Evolutionary conservation across 2,888 invertebrate genomes (phyloP).

Genomic region (Aleiodes testaceus): DNA sequence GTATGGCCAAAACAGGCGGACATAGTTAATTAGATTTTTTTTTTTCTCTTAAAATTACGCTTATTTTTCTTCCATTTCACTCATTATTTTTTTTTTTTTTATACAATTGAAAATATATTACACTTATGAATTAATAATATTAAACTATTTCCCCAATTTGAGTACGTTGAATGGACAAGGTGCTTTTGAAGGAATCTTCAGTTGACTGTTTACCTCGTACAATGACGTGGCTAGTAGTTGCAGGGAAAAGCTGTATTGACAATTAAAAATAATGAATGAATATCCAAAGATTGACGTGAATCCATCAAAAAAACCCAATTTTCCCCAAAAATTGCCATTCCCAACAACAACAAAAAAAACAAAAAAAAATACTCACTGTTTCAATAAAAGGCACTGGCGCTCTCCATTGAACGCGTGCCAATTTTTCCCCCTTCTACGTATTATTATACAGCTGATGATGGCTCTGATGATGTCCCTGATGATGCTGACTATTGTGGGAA

Average conservation of each 20-base stretch:
- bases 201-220: constrained; percentile 53
- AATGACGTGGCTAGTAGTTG: constrained; percentile 56
- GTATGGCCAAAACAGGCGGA: too few species aligned
- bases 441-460: constrained; percentile 70
- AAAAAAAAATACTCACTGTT: constrained; percentile 45
- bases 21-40: background rate
- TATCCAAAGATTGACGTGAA: background rate
- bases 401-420: constrained; percentile 54
- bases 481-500: constrained; percentile 49
- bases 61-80: constrained; percentile 14
- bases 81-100: constrained; percentile 50
- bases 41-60: constrained; percentile 38
- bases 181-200: constrained; percentile 48
- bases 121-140: constrained; percentile 58
- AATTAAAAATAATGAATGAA: constrained; percentile 34
- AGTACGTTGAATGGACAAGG: constrained; percentile 54
- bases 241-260: constrained; percentile 53
- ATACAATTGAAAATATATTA: constrained; percentile 68
- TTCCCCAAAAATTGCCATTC: too few species aligned
- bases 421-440: constrained; percentile 63
- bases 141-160: constrained; percentile 61
- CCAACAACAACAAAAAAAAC: background rate
- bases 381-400: constrained; percentile 53
- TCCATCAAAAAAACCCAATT: background rate
- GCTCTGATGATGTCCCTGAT: constrained; percentile 64